Conservation (phyloP, 2,888 invertebrate species). For the Lasioglossum vierecki region DNA sequence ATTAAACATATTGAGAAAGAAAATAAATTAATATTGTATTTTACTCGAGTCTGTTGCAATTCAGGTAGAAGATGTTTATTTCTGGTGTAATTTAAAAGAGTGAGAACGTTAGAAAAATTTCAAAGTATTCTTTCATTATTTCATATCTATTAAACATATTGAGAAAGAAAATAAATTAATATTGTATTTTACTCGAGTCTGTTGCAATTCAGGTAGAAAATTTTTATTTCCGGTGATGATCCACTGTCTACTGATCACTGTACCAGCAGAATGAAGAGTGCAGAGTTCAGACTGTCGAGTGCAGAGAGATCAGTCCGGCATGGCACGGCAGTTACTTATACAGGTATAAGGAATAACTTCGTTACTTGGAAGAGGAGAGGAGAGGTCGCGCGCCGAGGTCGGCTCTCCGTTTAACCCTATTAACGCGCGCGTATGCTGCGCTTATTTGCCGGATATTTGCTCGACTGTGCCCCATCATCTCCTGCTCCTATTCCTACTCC, state of each 20-base stretch:
- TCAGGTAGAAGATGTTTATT: too few species aligned
- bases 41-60: too few species aligned
- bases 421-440: slow-evolving; percentile 77
- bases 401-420: slow-evolving; percentile 78
- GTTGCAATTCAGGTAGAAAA: too few species aligned
- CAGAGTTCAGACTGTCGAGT: not conserved
- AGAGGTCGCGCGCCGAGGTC: slow-evolving; percentile 51
- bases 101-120: too few species aligned
- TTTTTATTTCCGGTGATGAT: too few species aligned
- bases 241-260: not conserved
- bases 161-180: too few species aligned
- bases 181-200: too few species aligned
- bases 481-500: slow-evolving; percentile 4
- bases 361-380: slow-evolving; percentile 70
- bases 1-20: too few species aligned
- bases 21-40: too few species aligned
- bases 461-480: slow-evolving; percentile 47
- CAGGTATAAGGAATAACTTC: slow-evolving; percentile 71
- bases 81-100: too few species aligned
- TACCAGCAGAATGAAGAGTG: slow-evolving; percentile 26
- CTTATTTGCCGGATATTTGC: slow-evolving; percentile 74
- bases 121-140: too few species aligned
- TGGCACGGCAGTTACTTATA: slow-evolving; percentile 62
- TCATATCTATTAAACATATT: too few species aligned
- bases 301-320: slow-evolving; percentile 50